Base-by-base conservation (phyloP, 2,888 invertebrate genomes). In the Polydrusus tereticollis region DNA sequence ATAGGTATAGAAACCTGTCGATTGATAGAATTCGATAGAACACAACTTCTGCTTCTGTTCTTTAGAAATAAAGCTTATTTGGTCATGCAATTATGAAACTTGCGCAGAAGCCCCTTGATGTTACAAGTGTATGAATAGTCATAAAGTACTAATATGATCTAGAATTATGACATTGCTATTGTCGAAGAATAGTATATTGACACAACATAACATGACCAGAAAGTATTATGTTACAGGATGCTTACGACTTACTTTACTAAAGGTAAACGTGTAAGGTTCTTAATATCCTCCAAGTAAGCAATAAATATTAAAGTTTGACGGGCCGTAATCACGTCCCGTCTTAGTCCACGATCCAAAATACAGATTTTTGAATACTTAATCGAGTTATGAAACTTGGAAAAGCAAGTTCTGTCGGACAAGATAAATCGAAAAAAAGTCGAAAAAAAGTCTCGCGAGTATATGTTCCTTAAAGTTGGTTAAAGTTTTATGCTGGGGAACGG, bases 231-330 rank as follows among this genome's bases (percentile, higher is more conserved):
- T 33, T 33, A 33, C 3, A 36, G 10, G n/a, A 12, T n/a, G 12
- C n/a, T 36, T n/a, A n/a, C n/a, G n/a, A n/a, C n/a, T 36, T 36
- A 5, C 7, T 41, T 45, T 45, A 20, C 18, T 20, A 0, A 45
- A 20, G 10, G 20, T 7, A 45, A 45, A 10, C 18, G 20, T 16
- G 18, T 45, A 16, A 4, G 10, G 16, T 6, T 18, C 18, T 10
- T 8, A 20, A 10, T 18, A 45, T 45, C 18, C 18, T 20, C 18
- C n/a, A 47, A n/a, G 23, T 23, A 47, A 23, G n/a, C 23, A 6
- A 47, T 47, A 47, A 47, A 47, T 47, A 47, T 23, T 47, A 47
- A 47, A 47, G 47, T 47, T 47, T 47, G 47, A 47, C 47, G 23
- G 47, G 14, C 23, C n/a, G 47, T 47, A 47, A 47, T 47, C 23